These are phyloP conservation scores for Nephrocerus scutellatus DNA, from an alignment of 2,888 invertebrate species.

Conservation along the genomic window DNA sequence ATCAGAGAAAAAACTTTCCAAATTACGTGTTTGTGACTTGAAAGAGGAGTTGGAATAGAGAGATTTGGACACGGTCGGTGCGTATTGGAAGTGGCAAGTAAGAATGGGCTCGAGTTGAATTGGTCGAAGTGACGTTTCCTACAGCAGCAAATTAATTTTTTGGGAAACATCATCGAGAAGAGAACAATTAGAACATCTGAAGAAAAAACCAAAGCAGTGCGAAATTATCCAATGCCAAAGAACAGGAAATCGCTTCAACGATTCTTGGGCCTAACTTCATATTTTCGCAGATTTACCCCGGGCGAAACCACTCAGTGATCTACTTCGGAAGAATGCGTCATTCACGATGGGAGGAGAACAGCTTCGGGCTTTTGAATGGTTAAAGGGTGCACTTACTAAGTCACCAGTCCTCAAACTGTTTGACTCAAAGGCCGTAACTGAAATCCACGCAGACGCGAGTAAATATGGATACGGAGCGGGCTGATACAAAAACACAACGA, in stretches of 20 bases:
- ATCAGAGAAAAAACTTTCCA: too few relatives aligned
- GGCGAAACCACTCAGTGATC: constrained; percentile 34
- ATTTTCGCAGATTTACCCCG: constrained; percentile 14
- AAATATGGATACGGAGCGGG: constrained; percentile 18
- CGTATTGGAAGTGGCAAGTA: constrained; percentile 2
- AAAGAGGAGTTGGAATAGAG: too few relatives aligned
- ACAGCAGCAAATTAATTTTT: constrained; percentile 1
- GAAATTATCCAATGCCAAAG: constrained; percentile 11
- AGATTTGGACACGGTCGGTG: too few relatives aligned
- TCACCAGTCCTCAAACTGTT: constrained; percentile 19
- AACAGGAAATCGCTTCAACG: constrained; percentile 12
- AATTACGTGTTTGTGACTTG: too few relatives aligned
- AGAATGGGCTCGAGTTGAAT: constrained; percentile 3
- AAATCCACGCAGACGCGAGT: constrained; percentile 22
- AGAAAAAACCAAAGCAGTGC: constrained; percentile 13
- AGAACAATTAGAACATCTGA: constrained; percentile 9
- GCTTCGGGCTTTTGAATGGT: constrained; percentile 10
- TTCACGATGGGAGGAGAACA: constrained; percentile 14
- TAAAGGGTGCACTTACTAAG: constrained; percentile 13
- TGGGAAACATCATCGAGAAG: constrained; percentile 7
- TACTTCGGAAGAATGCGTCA: constrained; percentile 13
- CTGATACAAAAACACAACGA: constrained; percentile 17
- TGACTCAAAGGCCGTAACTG: constrained; percentile 14
- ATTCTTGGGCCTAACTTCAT: constrained; percentile 16
- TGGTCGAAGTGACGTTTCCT: constrained; percentile 12